phyloP scores from a whole-genome alignment of 2,113 vertebrate genomes.

The Gnathonemus longibarbis region DNA sequence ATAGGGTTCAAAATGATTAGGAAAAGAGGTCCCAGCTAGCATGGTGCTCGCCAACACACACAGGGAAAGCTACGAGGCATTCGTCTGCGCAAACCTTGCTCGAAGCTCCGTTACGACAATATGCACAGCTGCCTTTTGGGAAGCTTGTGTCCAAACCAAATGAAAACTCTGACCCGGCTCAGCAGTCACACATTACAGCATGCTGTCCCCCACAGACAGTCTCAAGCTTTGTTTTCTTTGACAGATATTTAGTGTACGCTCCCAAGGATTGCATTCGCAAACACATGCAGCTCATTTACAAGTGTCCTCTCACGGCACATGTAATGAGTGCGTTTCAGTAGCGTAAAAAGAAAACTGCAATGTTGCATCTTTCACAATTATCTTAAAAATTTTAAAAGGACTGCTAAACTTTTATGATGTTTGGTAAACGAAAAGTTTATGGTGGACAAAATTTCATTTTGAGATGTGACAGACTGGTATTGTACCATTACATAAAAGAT shows the following conservation, averaged over 20 bases:
- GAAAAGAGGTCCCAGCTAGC: neutral
- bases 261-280: neutral
- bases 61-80: neutral
- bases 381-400: neutral
- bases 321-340: neutral
- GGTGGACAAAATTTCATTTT: neutral
- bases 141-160: neutral
- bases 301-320: neutral
- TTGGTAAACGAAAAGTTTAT: neutral
- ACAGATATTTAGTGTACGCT: neutral
- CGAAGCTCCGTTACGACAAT: neutral
- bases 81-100: neutral
- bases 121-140: neutral
- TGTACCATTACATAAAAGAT: neutral
- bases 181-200: neutral
- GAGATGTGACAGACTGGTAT: neutral
- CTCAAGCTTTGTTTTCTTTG: neutral
- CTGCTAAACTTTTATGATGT: neutral
- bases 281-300: neutral
- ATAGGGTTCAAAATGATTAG: neutral
- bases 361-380: neutral
- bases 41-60: neutral
- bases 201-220: neutral
- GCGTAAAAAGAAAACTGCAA: neutral
- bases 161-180: neutral